Conservation (phyloP, 2,113 vertebrate genomes). For the Pygathrix nemaeus region DNA sequence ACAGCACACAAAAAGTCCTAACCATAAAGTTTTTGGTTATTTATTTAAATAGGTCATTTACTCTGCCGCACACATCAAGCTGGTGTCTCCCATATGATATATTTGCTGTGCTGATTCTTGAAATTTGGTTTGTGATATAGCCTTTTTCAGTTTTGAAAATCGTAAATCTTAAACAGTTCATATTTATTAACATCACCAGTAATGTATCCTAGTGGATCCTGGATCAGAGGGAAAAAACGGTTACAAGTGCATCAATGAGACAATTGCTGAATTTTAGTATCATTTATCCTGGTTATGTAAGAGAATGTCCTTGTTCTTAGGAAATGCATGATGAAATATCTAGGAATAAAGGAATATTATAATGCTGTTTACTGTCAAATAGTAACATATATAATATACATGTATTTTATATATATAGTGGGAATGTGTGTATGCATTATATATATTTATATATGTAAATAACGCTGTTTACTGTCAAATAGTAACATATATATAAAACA, state of each 20-base stretch:
- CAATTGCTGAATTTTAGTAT: background rate
- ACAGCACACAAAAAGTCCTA: background rate
- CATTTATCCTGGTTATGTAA: background rate
- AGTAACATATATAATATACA: background rate
- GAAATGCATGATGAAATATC: background rate
- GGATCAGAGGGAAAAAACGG: background rate
- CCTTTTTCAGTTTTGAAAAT: constrained; percentile 14
- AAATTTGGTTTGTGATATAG: constrained; percentile 7
- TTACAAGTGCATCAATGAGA: background rate
- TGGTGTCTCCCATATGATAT: background rate
- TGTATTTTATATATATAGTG: background rate
- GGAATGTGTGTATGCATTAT: too few species aligned
- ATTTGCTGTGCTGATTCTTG: background rate
- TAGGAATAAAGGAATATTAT: background rate
- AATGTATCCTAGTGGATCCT: background rate
- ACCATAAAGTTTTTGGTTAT: background rate
- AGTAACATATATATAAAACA: background rate
- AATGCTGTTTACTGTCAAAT: background rate
- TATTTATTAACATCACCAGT: background rate
- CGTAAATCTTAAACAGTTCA: background rate
- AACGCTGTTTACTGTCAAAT: too few species aligned
- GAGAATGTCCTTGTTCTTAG: background rate
- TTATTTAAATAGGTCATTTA: background rate
- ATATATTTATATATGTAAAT: background rate
- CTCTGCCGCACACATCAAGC: background rate